Percentiles rank a stretch among this genome's conserved stretches.
Conservation (phyloP, 37 sponge, comb jelly and placozoan species). For the Corticium candelabrum region DNA sequence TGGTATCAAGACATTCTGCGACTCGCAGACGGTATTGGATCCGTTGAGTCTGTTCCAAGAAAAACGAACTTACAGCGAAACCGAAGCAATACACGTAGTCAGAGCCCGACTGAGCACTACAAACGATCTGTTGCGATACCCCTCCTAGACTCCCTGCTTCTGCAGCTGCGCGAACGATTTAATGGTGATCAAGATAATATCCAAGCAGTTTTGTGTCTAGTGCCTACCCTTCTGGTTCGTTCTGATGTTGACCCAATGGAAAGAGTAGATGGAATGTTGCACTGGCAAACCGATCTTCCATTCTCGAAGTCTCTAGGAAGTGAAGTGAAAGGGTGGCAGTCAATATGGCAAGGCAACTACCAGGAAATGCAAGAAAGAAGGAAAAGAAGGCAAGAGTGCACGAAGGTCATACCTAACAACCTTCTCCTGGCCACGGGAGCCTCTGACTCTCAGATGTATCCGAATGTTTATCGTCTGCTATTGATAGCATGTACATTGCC, state of each 20-base stretch:
- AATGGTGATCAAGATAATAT: too few relatives aligned
- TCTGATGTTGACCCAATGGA: not conserved
- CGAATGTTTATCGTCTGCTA: conserved; percentile 30
- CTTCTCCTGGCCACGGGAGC: not conserved
- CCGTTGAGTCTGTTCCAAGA: conserved; percentile 18
- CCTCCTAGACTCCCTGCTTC: conserved; percentile 27
- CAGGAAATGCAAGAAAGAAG: too few relatives aligned
- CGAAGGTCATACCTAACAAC: conserved; percentile 23
- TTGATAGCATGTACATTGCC: conserved; percentile 37
- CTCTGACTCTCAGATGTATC: conserved; percentile 27
- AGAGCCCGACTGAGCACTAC: conserved; percentile 27
- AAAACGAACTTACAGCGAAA: conserved; percentile 20
- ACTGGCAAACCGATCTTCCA: conserved; percentile 22
- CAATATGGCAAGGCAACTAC: conserved; percentile 29
- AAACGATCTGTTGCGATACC: conserved; percentile 25
- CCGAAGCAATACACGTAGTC: conserved; percentile 14
- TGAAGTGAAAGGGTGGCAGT: conserved; percentile 23
- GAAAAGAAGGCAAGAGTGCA: not conserved
- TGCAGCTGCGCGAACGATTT: conserved; percentile 23
- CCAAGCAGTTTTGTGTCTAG: conserved; percentile 16
- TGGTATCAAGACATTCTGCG: conserved; percentile 29
- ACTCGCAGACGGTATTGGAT: conserved; percentile 28
- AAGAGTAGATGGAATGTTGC: too few relatives aligned
- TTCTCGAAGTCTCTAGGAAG: conserved; percentile 25
- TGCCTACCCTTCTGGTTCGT: not conserved